Evolutionary conservation across 2,797 vertebrate species (phyloP).

Genomic region (Eremophila alpestris): DNA sequence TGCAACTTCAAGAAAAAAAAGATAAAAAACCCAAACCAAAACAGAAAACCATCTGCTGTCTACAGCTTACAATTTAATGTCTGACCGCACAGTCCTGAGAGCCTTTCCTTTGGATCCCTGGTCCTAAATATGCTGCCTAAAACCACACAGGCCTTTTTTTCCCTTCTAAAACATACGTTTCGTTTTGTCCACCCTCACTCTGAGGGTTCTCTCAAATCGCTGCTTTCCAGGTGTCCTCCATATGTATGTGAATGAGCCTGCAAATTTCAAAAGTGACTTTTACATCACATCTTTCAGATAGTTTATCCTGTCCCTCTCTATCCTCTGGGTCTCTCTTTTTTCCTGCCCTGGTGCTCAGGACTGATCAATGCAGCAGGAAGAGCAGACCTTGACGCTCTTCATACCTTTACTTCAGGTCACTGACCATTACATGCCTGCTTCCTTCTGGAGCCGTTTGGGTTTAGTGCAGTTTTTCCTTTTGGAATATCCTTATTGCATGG

Average conservation of each 20-base stretch:
- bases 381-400: rapidly evolving
- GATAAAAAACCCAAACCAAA: background rate
- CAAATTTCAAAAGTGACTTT: background rate
- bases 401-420: background rate
- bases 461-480: background rate
- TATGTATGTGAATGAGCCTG: background rate
- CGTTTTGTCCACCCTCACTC: background rate
- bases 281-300: background rate
- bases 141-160: slow-evolving; percentile 37
- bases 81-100: slow-evolving; percentile 26
- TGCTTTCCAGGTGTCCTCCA: slow-evolving; percentile 35
- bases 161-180: background rate
- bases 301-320: background rate
- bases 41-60: background rate
- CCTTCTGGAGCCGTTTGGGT: background rate
- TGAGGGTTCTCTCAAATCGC: background rate
- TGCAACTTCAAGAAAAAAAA: slow-evolving; percentile 27
- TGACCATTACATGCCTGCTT: background rate
- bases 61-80: slow-evolving; percentile 58
- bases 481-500: background rate
- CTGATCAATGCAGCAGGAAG: background rate
- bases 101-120: slow-evolving; percentile 7
- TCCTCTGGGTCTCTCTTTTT: background rate
- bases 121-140: slow-evolving; percentile 45
- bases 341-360: background rate